These are phyloP conservation scores for Proteles cristata DNA, from an alignment of 2,113 vertebrate species.

Conservation along the genomic window DNA sequence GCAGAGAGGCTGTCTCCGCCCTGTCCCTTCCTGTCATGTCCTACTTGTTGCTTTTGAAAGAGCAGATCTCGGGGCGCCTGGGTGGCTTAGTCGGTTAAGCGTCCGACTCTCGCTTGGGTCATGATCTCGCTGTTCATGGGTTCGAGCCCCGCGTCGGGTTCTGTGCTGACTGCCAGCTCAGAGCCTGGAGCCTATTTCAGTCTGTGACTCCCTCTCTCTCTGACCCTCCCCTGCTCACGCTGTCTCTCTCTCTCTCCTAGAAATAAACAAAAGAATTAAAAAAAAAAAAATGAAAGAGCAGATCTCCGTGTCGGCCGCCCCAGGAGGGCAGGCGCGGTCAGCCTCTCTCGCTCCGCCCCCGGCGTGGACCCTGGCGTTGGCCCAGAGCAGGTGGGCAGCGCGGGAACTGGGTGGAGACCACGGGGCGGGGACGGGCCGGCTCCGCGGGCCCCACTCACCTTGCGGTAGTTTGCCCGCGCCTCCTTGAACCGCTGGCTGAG, in stretches of 20 bases:
- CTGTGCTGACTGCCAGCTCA: too few relatives aligned
- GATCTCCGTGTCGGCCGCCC: neutral
- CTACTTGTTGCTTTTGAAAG: neutral
- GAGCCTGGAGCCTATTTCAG: too few relatives aligned
- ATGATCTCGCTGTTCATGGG: too few relatives aligned
- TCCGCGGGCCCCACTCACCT: constrained; percentile 75
- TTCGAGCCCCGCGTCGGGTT: too few relatives aligned
- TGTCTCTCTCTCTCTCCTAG: too few relatives aligned
- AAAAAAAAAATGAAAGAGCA: neutral
- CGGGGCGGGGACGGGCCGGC: rapidly evolving
- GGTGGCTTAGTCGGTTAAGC: too few relatives aligned
- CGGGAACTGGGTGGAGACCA: rapidly evolving
- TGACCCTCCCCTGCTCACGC: too few relatives aligned
- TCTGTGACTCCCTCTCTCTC: too few relatives aligned
- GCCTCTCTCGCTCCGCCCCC: neutral
- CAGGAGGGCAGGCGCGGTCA: neutral
- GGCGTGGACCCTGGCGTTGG: rapidly evolving
- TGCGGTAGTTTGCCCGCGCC: constrained; percentile 90
- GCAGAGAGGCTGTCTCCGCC: rapidly evolving
- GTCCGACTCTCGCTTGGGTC: too few relatives aligned
- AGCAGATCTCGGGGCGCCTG: neutral
- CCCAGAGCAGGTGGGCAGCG: neutral
- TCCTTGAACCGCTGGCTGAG: constrained; percentile 96
- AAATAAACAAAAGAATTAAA: too few relatives aligned
- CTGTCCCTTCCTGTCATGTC: too few relatives aligned